These are phyloP conservation scores for Nebria brevicollis DNA, from an alignment of 2,888 invertebrate genomes.

Conservation along the genomic window DNA sequence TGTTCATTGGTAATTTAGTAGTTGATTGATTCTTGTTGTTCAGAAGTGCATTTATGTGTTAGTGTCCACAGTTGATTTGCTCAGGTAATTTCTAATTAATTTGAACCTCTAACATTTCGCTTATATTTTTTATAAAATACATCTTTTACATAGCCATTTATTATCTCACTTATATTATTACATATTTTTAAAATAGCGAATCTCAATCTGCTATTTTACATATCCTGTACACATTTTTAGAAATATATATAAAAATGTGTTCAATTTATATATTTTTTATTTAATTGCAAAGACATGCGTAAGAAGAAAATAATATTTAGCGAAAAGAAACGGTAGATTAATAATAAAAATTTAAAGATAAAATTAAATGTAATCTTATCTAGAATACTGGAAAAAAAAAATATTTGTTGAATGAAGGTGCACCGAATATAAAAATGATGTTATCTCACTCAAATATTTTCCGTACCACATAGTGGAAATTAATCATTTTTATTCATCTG, in stretches of 20 bases:
- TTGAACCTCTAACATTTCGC: too few species aligned
- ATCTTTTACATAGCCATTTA: too few species aligned
- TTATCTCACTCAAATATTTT: neutral
- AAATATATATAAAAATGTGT: too few species aligned
- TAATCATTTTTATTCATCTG: neutral
- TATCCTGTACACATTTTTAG: too few species aligned
- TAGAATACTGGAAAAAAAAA: neutral
- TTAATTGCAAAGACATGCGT: neutral
- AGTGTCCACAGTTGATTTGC: neutral
- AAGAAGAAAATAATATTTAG: neutral
- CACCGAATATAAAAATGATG: neutral
- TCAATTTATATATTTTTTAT: too few species aligned
- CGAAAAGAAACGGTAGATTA: neutral
- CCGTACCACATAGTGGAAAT: neutral
- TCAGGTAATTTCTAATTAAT: neutral
- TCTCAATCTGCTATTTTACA: too few species aligned
- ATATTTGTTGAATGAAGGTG: neutral
- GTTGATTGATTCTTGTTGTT: neutral
- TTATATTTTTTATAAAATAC: too few species aligned
- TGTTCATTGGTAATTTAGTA: neutral
- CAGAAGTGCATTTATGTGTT: neutral
- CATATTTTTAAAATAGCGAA: too few species aligned
- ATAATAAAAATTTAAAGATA: neutral
- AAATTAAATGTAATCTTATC: neutral
- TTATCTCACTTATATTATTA: too few species aligned